Evolutionary conservation across 2,888 invertebrate species (phyloP).

Genomic region (Rhyacophila evoluta): DNA sequence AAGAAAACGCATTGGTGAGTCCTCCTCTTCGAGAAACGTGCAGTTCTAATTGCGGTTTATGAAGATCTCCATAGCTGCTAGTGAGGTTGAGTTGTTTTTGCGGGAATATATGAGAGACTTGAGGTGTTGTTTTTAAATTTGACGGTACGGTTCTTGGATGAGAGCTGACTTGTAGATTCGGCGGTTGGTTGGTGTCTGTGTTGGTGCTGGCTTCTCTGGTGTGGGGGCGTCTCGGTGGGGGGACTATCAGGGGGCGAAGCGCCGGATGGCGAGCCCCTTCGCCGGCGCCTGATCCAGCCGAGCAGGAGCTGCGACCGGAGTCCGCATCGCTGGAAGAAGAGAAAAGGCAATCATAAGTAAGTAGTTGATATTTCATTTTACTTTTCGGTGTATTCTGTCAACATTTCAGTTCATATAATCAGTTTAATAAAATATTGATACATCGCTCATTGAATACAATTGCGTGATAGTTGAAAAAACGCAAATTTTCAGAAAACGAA

Average conservation of each 20-base stretch:
- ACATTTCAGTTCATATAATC: too few relatives aligned
- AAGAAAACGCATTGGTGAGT: slow-evolving; percentile 66
- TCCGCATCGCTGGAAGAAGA: slow-evolving; percentile 63
- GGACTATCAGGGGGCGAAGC: slow-evolving; percentile 19
- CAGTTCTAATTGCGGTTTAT: slow-evolving; percentile 20
- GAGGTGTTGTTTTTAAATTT: background rate
- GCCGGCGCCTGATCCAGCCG: slow-evolving; percentile 61
- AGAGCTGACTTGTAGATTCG: slow-evolving; percentile 42
- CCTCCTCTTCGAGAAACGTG: slow-evolving; percentile 60
- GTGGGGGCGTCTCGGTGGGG: slow-evolving; percentile 57
- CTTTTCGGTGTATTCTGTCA: too few relatives aligned
- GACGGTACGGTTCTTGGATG: slow-evolving; percentile 32
- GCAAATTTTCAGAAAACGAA: too few relatives aligned
- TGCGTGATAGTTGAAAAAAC: too few relatives aligned
- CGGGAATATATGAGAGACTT: slow-evolving; percentile 51
- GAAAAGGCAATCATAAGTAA: background rate
- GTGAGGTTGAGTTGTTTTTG: slow-evolving; percentile 61
- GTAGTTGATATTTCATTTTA: too few relatives aligned
- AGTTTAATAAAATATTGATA: too few relatives aligned
- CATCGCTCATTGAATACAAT: too few relatives aligned
- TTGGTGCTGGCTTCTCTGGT: slow-evolving; percentile 67
- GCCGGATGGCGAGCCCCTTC: slow-evolving; percentile 28
- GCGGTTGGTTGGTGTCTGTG: slow-evolving; percentile 60
- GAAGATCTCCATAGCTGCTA: slow-evolving; percentile 48
- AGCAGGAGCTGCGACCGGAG: slow-evolving; percentile 68